Conservation (phyloP, 2,113 vertebrate genomes). For the Phocoena phocoena region DNA sequence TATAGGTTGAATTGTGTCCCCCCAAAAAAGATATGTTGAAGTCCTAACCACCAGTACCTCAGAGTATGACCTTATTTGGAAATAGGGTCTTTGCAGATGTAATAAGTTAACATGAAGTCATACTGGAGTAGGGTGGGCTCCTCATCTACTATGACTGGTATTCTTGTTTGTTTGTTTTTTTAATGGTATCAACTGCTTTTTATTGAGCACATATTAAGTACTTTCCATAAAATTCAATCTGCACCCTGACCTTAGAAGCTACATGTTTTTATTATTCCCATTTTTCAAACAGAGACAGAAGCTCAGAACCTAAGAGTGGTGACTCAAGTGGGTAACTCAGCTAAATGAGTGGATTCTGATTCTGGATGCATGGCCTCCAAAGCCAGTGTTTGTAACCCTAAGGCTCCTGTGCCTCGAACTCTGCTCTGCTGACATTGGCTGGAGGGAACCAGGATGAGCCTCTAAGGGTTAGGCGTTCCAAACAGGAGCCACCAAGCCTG, state of each 20-base stretch:
- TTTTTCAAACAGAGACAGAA: neutral
- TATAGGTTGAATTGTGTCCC: neutral
- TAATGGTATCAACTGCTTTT: neutral
- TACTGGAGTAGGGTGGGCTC: neutral
- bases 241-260: neutral
- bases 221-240: neutral
- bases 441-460: neutral
- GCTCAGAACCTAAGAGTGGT: neutral
- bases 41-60: neutral
- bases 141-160: neutral
- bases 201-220: neutral
- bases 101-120: neutral
- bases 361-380: neutral
- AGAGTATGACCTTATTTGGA: neutral
- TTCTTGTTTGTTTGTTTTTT: no score
- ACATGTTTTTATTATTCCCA: neutral
- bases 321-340: neutral
- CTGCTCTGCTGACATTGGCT: neutral
- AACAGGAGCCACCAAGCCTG: neutral
- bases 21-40: neutral
- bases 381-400: neutral
- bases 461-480: neutral
- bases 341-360: neutral
- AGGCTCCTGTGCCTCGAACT: neutral
- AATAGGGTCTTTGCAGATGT: neutral